A percentile compares a stretch with the other conserved stretches of the same genome.
Conservation (phyloP, 1,140 invertebrate species). For the Drosophila nebulosa region DNA sequence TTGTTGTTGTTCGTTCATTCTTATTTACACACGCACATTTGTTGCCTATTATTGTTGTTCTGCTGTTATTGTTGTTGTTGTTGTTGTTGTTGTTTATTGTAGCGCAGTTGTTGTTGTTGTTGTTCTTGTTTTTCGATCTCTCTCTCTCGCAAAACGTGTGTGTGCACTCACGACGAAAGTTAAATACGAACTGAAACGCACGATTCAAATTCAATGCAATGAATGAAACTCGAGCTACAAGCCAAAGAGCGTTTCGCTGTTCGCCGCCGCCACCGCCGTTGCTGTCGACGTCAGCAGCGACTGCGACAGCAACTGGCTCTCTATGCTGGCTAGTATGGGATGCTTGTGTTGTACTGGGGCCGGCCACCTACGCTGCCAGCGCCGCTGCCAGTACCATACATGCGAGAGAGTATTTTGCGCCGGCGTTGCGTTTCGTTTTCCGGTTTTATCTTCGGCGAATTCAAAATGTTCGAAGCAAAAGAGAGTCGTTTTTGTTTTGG, state of each 20-base stretch:
- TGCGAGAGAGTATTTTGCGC: neutral
- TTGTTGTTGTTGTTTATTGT: constrained; percentile 19
- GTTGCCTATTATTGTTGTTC: constrained; percentile 33
- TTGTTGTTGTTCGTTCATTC: constrained; percentile 4
- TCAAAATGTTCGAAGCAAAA: neutral
- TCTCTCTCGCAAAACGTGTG: constrained; percentile 53
- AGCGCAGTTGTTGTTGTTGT: neutral
- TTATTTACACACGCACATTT: constrained; percentile 9
- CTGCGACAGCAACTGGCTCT: neutral
- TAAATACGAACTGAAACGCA: constrained; percentile 62
- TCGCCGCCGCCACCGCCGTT: constrained; percentile 25
- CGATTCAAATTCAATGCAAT: constrained; percentile 49
- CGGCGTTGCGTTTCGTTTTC: neutral
- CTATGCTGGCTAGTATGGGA: too few species aligned
- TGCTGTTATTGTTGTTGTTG: constrained; percentile 16
- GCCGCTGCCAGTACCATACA: neutral
- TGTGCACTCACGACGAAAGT: constrained; percentile 73
- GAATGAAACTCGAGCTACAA: constrained; percentile 66
- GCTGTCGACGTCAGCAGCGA: neutral
- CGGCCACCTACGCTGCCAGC: neutral
- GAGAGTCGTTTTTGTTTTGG: neutral
- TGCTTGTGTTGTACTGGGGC: neutral
- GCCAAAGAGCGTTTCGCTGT: constrained; percentile 21
- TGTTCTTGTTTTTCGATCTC: constrained; percentile 14
- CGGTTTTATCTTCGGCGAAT: neutral